Conservation (phyloP, 2,888 invertebrate species). For the Tanytarsus gracilentus region DNA sequence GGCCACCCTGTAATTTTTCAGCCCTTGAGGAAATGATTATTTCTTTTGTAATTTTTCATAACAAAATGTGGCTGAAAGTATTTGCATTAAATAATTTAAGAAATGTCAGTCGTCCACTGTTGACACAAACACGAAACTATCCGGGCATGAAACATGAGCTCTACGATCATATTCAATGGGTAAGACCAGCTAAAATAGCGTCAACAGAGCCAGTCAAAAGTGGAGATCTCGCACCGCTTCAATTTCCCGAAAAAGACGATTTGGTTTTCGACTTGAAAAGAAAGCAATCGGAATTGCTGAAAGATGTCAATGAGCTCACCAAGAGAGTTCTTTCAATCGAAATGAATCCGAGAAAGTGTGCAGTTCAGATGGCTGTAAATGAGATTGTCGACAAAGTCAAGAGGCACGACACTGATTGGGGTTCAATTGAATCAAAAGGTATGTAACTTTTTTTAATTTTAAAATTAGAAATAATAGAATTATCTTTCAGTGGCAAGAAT, state of each 20-base stretch:
- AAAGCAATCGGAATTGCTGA: conserved; percentile 58
- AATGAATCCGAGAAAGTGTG: conserved; percentile 53
- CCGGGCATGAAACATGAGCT: conserved; percentile 50
- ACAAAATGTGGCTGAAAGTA: conserved; percentile 8
- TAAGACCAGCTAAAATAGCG: conserved; percentile 58
- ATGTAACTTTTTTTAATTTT: conserved; percentile 34
- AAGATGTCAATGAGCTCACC: conserved; percentile 61
- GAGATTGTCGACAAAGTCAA: conserved; percentile 53
- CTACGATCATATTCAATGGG: conserved; percentile 69
- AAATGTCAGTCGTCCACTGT: not conserved
- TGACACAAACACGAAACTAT: conserved; percentile 37
- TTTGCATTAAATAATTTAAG: not conserved
- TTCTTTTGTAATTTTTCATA: not conserved
- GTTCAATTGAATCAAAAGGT: conserved; percentile 65
- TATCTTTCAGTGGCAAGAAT: conserved; percentile 60
- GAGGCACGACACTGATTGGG: conserved; percentile 58
- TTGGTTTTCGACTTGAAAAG: conserved; percentile 47
- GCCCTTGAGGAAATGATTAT: not conserved
- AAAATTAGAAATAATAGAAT: conserved; percentile 9
- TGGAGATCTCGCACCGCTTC: conserved; percentile 52
- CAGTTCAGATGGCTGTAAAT: conserved; percentile 45
- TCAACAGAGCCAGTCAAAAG: conserved; percentile 57
- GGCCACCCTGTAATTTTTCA: not conserved
- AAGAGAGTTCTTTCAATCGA: conserved; percentile 61
- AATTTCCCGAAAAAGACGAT: conserved; percentile 46